These are phyloP conservation scores for Thecophora atra DNA, from an alignment of 2,888 invertebrate genomes.

Conservation along the genomic window DNA sequence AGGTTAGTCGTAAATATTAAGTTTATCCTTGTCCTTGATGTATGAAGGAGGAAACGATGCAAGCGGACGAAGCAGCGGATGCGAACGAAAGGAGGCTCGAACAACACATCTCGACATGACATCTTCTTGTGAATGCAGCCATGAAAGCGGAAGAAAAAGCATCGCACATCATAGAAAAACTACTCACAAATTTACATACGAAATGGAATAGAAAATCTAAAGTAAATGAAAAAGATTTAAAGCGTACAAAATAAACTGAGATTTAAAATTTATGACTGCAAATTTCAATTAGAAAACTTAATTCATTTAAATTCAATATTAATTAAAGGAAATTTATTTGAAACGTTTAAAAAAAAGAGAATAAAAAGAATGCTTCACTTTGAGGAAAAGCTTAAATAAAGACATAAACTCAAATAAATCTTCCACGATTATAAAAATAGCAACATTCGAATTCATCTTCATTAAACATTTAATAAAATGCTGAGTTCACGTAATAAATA, in stretches of 20 bases:
- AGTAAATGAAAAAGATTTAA: background rate
- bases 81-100: background rate
- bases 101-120: slow-evolving; percentile 10
- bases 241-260: background rate
- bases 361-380: no score
- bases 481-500: no score
- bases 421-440: no score
- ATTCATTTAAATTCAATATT: no score
- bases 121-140: background rate
- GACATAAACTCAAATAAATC: no score
- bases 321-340: no score
- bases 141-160: background rate
- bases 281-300: no score
- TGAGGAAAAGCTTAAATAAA: no score
- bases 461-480: no score
- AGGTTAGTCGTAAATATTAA: slow-evolving; percentile 22
- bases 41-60: slow-evolving; percentile 1
- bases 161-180: background rate
- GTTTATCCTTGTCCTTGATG: slow-evolving; percentile 31
- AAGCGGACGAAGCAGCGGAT: slow-evolving; percentile 2
- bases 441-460: background rate
- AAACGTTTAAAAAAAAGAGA: no score
- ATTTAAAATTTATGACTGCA: no score
- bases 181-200: background rate
- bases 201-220: background rate